Base-by-base conservation (phyloP, 1,140 invertebrate species). In the Trypoxylus dichotomus region DNA sequence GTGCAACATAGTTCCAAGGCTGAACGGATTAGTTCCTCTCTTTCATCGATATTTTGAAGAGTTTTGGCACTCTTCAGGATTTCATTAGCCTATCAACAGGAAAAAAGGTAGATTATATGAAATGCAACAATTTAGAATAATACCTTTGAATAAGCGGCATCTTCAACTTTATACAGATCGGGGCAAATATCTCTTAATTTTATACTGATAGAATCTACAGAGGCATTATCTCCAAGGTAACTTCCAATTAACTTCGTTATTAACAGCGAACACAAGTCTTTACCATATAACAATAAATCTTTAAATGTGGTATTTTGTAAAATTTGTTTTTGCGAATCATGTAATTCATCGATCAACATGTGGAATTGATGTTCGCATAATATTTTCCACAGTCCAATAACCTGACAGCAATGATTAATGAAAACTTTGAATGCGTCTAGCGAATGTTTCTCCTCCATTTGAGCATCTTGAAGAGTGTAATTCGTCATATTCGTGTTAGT, bases 161-260 rank as follows among this genome's bases (percentile, higher is more conserved):
- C 98, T 89, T 99, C 98, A 82, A 92, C 93, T 82, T 94, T 94
- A 84, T 98, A 99, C 0, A 99, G 89, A 82, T 93, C 94, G 0
- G 98, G 98, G 85, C 98, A 99, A 0, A 97, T 89, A 84, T 97
- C 93, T 73, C 97, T 88, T n/a, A 99, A 87, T 86, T 93, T 94
- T 19, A 89, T 87, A 79, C 95, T 98, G 42, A 99, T 96, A 0
- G 94, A 91, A 86, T 97, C 95, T 0, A 98, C 95, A 2, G 95
- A 95, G 0, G 97, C 96, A 87, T 97, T 97, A 85, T 99, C 98
- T 76, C 94, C 93, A 0, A 99, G 89, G 86, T 99, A 99, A 76
- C 94, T 92, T 82, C 94, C 93, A 41, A 96, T 94, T 3, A 96
- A 85, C 29, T 91, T 90, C 41, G 93, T 91, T 27, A 96, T 93